Evolutionary conservation across 2,888 invertebrate species (phyloP).

Genomic region (Magallana nippona): DNA sequence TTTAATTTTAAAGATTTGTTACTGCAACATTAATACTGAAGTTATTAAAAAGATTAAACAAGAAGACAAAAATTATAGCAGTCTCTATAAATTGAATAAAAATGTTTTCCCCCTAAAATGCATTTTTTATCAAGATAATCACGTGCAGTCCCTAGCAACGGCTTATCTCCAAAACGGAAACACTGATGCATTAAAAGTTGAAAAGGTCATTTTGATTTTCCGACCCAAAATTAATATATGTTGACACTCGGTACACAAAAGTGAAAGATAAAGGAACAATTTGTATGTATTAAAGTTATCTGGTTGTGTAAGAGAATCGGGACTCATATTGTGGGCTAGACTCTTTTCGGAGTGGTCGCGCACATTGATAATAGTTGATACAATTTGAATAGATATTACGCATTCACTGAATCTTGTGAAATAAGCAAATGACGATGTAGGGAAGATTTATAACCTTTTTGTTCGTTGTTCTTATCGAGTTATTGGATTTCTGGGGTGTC

Average conservation of each 20-base stretch:
- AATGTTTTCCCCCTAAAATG: no score
- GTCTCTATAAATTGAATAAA: no score
- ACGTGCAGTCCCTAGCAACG: not conserved
- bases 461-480: constrained; percentile 1
- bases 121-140: no score
- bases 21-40: no score
- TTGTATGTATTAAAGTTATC: not conserved
- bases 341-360: not conserved
- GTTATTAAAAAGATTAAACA: no score
- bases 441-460: constrained; percentile 17
- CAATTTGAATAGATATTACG: constrained; percentile 6
- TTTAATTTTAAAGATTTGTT: no score
- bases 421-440: not conserved
- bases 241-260: constrained; percentile 22
- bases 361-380: not conserved
- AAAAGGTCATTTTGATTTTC: not conserved
- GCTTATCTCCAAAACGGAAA: not conserved
- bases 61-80: no score
- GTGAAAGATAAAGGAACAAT: not conserved
- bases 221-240: not conserved
- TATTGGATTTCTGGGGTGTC: not conserved
- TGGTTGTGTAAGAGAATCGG: not conserved
- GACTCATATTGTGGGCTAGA: not conserved
- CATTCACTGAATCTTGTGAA: not conserved
- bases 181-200: not conserved